Conservation (phyloP, 2,113 vertebrate genomes). For the Oxygymnocypris stewartii region DNA sequence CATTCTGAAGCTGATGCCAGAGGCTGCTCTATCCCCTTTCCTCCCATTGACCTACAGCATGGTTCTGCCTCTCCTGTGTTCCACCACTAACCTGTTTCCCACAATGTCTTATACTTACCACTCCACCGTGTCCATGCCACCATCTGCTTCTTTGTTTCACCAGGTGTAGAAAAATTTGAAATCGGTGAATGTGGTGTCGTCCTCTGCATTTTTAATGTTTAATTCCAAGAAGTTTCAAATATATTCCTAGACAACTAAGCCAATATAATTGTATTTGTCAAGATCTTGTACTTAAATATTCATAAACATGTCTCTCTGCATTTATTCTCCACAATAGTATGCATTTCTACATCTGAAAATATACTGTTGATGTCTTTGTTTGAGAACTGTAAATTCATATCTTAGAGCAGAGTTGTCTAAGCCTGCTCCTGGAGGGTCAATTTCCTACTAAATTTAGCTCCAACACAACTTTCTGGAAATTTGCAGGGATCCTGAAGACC, state of each 20-base stretch:
- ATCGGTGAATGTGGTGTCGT: neutral
- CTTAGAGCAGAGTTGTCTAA: neutral
- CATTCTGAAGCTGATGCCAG: constrained; percentile 99
- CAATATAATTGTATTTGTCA: neutral
- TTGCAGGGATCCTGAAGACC: neutral
- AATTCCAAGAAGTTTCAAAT: neutral
- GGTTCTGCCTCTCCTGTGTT: constrained; percentile 43
- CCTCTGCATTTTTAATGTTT: neutral
- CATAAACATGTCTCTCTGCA: neutral
- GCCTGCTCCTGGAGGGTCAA: neutral
- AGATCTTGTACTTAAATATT: constrained; percentile 9
- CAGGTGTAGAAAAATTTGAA: neutral
- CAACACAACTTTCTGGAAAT: neutral
- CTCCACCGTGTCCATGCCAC: neutral
- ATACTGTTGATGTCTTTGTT: neutral
- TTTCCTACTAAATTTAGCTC: neutral
- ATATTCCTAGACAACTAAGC: neutral
- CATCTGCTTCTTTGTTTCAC: constrained; percentile 9
- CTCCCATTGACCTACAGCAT: constrained; percentile 67
- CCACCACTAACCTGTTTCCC: constrained; percentile 19
- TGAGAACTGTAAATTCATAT: neutral
- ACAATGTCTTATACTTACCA: neutral
- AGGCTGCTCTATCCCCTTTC: constrained; percentile 83
- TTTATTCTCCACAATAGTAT: neutral
- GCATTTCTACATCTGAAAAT: neutral